Evolutionary conservation across 2,113 vertebrate genomes (phyloP), one percentile per base, ranked within the genome.

Genomic region (Camarhynchus parvulus): DNA sequence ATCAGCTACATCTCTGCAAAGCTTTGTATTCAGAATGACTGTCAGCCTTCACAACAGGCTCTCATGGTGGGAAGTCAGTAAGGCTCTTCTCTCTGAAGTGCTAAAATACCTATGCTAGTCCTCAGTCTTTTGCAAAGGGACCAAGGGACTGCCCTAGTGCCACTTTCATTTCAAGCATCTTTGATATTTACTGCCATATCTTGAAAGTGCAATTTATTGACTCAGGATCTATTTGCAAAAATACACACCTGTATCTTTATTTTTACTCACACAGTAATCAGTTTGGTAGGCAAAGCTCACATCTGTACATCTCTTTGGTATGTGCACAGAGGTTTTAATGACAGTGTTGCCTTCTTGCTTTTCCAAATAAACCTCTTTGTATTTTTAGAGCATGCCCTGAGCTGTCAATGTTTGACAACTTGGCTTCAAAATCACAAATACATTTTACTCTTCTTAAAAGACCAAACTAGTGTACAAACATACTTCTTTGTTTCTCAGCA

Each of bases 401-500:
- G 52, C 28, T 37, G 8, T 16, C 10, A 41, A 9, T 72, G 61
- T 61, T 69, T 85, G 35, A 68, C 64, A 85, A 56, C 6, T 19
- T 84, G 15, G 3, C 10, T 70, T 72, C 35, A 90, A 68, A 75
- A 76, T 49, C 37, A 42, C 31, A 75, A 24, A 64, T 0, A 7
- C 44, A 47, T 61, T 85, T 89, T 17, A 61, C 25, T 39, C 4
- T 13, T 68, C 53, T 83, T 75, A 39, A 75, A 67, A 64, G 14
- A 49, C 7, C 0, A 1, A 59, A 24, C 19, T 25, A 10, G 5
- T 0, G 0, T 15, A 31, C 42, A 46, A 6, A 66, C 11, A 31
- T 13, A 53, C 3, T 4, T n/a, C 31, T 53, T 39, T 35, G 13
- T 64, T 84, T 61, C 56, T 78, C 61, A 55, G 35, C 23, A 92